Evolutionary conservation across 2,888 invertebrate genomes (phyloP), one percentile per base, ranked within the genome.

Genomic region (Meteorus cinctellus): DNA sequence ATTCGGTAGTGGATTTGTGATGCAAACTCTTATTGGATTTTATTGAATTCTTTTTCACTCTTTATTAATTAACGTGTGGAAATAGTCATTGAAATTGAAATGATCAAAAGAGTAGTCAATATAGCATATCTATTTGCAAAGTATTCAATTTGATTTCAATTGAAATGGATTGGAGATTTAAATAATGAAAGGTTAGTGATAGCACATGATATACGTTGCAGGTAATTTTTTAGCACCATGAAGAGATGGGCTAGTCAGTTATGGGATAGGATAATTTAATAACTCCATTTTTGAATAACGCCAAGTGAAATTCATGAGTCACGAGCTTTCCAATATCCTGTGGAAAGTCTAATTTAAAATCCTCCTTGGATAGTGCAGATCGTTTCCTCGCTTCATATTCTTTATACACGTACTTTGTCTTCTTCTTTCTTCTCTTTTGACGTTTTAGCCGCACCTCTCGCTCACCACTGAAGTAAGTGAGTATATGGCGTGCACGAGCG

Each of bases 281-380:
- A 65, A 65, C 24, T 65, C 10, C 10, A 65, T 34, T 65, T 65
- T 65, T 41, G 24, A 65, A 65, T 55, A 65, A 34, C n/a, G 41
- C 19, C 66, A 74, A 74, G 59, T 19, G 55, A 63, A 72, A 41
- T 72, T 65, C 48, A 45, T 65, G 51, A 72, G 45, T 65, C 65
- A 72, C 41, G 48, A 36, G 65, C 51, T 34, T 73, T 67, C 67
- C 51, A 73, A 73, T 59, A 66, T 73, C 67, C 36, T 12, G n/a
- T 31, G 36, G 34, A 73, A 74, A 67, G 68, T 74, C 41, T 74
- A 60, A 51, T 59, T 67, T 67, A 65, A 36, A 31, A 75, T 41
- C 62, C 70, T 51, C 5, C 67, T 6, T 27, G 19, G 27, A 29
- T 67, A 6, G 48, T 10, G 45, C n/a, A 27, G 16, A 34, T 24